Base-by-base conservation (phyloP, 2,888 invertebrate genomes). In the Ceramica pisi region DNA sequence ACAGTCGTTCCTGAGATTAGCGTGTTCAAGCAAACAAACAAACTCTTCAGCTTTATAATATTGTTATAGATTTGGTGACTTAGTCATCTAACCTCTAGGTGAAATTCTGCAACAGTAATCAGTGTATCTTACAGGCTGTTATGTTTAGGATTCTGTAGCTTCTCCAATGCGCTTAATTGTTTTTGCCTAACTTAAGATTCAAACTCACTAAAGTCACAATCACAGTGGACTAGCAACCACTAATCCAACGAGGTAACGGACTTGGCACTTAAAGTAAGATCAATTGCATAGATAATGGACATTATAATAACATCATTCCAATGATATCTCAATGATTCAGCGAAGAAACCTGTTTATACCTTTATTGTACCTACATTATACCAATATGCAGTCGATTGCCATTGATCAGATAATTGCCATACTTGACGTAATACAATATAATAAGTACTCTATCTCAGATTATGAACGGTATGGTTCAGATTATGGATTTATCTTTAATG, bases 341-440 rank as follows among this genome's bases (percentile, higher is more conserved):
- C 48, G 23, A 62, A 35, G 23, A n/a, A 67, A 62, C 63, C 35
- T 16, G 64, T 64, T 51, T 41, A 50, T 44, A 23, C 5, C 8
- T 64, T 57, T 72, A 70, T 62, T 61, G 41, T 71, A 71, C 57
- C 77, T 65, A 71, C 21, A 16, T 41, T 21, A 46, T 53, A 35
- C 56, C 50, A 77, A 66, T 65, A 65, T 57, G 60, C 57, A 31
- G 5, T n/a, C 12, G 60, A 65, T 76, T 57, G 14, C 19, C 12
- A 63, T n/a, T n/a, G n/a, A n/a, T 75, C 23, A 71, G 71, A 77
- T 76, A 56, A 59, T 62, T 76, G 41, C 57, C 35, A 31, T 76
- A 56, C 57, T 70, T 70, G 51, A 76, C 75, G 51, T 41, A 59
- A 59, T 75, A 60, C 59, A 23, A 59, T 73, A 57, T 35, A 60